Percentiles rank a stretch among this genome's conserved stretches.
Evolutionary conservation across 2,888 invertebrate genomes (phyloP).

Genomic region (Luffia ferchaultella): DNA sequence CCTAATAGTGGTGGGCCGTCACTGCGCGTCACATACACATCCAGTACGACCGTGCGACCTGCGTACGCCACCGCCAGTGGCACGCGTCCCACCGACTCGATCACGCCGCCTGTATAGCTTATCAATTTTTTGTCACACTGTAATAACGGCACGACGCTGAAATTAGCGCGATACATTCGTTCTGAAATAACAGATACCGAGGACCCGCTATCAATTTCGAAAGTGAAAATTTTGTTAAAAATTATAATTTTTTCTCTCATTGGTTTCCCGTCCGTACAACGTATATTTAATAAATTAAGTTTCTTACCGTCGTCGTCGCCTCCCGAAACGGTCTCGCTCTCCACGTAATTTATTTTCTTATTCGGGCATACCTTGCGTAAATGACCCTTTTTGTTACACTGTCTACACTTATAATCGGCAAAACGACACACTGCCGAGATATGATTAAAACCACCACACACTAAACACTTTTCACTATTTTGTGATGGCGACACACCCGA

Average conservation of each 20-base stretch:
- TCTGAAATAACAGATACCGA: neutral
- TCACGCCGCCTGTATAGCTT: constrained; percentile 12
- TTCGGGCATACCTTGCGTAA: neutral
- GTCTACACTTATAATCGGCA: constrained; percentile 3
- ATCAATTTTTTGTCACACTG: constrained; percentile 9
- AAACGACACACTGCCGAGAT: constrained; percentile 8
- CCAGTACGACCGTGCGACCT: constrained; percentile 1
- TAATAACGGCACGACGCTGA: too few relatives aligned
- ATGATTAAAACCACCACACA: constrained; percentile 10
- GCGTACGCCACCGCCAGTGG: constrained; percentile 9
- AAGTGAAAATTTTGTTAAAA: too few relatives aligned
- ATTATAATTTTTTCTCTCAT: too few relatives aligned
- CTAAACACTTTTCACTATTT: constrained; percentile 7
- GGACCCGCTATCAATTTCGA: neutral
- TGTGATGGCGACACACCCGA: too few relatives aligned
- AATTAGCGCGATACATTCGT: neutral
- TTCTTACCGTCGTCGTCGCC: too few relatives aligned
- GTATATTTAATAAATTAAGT: too few relatives aligned
- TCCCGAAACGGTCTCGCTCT: too few relatives aligned
- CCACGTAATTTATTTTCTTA: too few relatives aligned
- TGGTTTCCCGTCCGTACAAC: too few relatives aligned
- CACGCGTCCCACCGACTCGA: constrained; percentile 9
- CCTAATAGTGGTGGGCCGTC: constrained; percentile 10
- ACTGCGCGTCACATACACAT: constrained; percentile 9
- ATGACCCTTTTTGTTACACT: constrained; percentile 1